These are phyloP conservation scores for Andinoacara biseriatus DNA, from an alignment of 2,113 vertebrate species.

Conservation along the genomic window DNA sequence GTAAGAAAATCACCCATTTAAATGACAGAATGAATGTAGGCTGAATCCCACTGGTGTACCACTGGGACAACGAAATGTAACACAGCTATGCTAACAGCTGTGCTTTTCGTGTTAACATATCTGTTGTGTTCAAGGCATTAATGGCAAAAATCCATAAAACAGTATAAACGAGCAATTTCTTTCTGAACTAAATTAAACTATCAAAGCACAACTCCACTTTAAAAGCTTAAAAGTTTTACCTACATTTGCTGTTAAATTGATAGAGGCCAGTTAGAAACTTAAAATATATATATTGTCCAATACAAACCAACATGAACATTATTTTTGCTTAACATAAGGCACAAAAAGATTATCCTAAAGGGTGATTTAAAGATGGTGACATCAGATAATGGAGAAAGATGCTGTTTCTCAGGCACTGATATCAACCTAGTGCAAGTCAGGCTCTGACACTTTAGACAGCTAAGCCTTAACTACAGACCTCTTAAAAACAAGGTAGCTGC, in stretches of 20 bases:
- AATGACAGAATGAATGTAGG: background rate
- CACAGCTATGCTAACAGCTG: background rate
- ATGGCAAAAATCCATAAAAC: background rate
- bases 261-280: background rate
- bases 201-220: background rate
- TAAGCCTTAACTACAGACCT: background rate
- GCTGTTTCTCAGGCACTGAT: background rate
- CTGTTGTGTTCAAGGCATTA: background rate
- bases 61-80: background rate
- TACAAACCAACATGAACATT: background rate
- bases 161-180: background rate
- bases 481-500: too few species aligned
- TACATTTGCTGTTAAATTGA: background rate
- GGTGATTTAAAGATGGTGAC: background rate
- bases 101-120: background rate
- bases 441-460: background rate
- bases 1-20: background rate
- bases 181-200: background rate
- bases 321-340: background rate
- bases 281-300: background rate
- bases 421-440: background rate
- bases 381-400: background rate
- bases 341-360: background rate
- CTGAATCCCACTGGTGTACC: background rate
- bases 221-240: background rate